Conservation (phyloP, 2,797 vertebrate genomes). For the Cephalopachus bancanus region DNA sequence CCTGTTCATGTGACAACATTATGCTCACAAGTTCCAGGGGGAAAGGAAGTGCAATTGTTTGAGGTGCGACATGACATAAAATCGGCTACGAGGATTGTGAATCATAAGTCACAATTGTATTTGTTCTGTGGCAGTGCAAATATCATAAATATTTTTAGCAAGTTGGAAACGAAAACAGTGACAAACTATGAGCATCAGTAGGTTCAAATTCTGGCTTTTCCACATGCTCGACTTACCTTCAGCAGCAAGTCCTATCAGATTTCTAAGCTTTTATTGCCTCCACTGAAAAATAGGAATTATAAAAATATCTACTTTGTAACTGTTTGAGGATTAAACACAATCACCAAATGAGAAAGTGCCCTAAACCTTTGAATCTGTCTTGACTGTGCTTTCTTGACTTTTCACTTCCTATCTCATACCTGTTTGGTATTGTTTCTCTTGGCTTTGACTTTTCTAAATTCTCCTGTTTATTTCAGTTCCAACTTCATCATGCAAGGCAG, state of each 20-base stretch:
- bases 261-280: neutral
- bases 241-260: neutral
- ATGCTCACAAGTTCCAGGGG: neutral
- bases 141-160: conserved; percentile 2
- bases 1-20: neutral
- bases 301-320: neutral
- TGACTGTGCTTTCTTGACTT: neutral
- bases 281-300: neutral
- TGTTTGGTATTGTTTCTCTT: neutral
- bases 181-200: neutral
- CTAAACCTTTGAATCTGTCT: neutral
- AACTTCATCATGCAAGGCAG: neutral
- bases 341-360: neutral
- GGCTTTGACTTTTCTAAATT: neutral
- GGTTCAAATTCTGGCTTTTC: neutral
- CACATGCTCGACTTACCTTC: no score
- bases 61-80: neutral
- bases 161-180: neutral
- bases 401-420: neutral
- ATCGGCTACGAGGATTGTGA: neutral
- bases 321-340: neutral
- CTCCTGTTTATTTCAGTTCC: neutral
- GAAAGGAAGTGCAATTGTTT: neutral
- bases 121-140: neutral
- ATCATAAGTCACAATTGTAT: neutral